Evolutionary conservation across 2,888 invertebrate genomes (phyloP).

Genomic region (Camptogramma bilineatum): DNA sequence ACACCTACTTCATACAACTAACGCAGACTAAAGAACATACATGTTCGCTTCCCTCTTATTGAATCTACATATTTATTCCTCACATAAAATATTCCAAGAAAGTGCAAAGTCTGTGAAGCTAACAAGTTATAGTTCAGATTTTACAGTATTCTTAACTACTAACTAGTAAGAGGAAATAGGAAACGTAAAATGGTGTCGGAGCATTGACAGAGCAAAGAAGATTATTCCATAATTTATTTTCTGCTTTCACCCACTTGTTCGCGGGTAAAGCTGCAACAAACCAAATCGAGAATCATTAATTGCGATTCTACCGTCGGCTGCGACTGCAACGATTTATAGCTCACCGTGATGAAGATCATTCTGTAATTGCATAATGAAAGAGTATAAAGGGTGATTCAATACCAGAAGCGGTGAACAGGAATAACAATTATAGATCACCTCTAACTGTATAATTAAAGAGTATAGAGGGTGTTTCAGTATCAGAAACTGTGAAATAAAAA

Average conservation of each 20-base stretch:
- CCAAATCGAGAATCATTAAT: slow-evolving; percentile 4
- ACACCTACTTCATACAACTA: background rate
- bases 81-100: background rate
- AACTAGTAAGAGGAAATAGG: background rate
- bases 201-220: background rate
- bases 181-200: background rate
- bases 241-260: background rate
- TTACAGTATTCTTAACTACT: background rate
- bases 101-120: background rate
- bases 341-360: background rate
- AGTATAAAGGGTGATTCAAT: background rate
- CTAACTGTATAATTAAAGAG: background rate
- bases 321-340: slow-evolving; percentile 3
- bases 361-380: background rate
- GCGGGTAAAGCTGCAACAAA: background rate
- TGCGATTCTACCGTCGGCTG: background rate
- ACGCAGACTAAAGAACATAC: no score
- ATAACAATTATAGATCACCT: background rate
- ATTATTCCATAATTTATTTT: background rate
- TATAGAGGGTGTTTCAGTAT: background rate
- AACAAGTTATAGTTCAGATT: background rate
- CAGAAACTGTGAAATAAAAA: slow-evolving; percentile 49
- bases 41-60: background rate
- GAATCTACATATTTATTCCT: background rate
- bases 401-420: background rate